Evolutionary conservation across 2,888 invertebrate genomes (phyloP).

Genomic region (Neoscelio sp.): DNA sequence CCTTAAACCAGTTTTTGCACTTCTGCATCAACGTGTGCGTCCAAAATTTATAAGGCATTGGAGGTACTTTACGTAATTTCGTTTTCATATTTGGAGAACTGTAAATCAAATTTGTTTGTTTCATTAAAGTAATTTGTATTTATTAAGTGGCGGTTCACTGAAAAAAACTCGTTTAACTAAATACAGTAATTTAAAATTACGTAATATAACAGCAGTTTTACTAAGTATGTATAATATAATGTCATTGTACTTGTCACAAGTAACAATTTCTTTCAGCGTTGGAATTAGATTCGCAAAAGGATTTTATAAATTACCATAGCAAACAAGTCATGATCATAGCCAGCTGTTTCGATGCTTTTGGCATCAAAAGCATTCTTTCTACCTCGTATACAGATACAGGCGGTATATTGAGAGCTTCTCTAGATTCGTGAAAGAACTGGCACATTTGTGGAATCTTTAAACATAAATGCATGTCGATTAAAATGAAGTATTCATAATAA

Average conservation of each 20-base stretch:
- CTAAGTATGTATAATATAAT: too few species aligned
- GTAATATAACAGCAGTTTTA: too few species aligned
- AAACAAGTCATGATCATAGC: slow-evolving; percentile 85
- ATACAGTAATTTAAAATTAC: too few species aligned
- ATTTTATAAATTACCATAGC: slow-evolving; percentile 80
- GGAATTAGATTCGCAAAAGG: too few species aligned
- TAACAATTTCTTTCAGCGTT: too few species aligned
- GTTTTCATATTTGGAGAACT: slow-evolving; percentile 80
- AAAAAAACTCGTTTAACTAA: neutral
- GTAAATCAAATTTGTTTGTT: too few species aligned
- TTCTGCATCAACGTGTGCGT: slow-evolving; percentile 83
- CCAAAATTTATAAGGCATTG: slow-evolving; percentile 86
- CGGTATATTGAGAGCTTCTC: slow-evolving; percentile 83
- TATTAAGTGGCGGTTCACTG: too few species aligned
- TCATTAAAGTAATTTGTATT: too few species aligned
- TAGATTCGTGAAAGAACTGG: slow-evolving; percentile 84
- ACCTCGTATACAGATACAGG: slow-evolving; percentile 85
- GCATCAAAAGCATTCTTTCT: slow-evolving; percentile 85
- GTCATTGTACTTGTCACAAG: too few species aligned
- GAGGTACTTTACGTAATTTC: slow-evolving; percentile 83
- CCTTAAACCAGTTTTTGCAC: slow-evolving; percentile 84
- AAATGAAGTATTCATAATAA: neutral
- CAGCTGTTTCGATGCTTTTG: slow-evolving; percentile 84
- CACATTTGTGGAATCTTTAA: slow-evolving; percentile 85
- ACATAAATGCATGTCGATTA: slow-evolving; percentile 35